Conservation (phyloP, 2,797 vertebrate species). For the Brachymystax lenok region DNA sequence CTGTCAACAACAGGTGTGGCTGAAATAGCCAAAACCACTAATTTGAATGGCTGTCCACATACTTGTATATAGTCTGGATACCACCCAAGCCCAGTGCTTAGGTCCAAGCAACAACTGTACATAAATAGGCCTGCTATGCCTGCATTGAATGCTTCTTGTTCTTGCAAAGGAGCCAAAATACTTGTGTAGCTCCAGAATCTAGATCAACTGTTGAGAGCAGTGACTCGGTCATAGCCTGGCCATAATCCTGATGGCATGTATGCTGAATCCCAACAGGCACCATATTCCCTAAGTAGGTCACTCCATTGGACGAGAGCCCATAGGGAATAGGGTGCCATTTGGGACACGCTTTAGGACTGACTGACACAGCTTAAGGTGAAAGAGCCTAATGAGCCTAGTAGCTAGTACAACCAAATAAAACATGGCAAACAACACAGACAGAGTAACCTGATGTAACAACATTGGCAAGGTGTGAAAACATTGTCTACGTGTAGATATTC, state of each 20-base stretch:
- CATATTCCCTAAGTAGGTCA: too few relatives aligned
- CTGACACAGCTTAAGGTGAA: neutral
- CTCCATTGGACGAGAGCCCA: too few relatives aligned
- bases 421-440: neutral
- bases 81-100: neutral
- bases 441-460: neutral
- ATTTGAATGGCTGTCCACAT: too few relatives aligned
- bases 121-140: neutral
- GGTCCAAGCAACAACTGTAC: neutral
- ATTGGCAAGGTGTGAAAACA: too few relatives aligned
- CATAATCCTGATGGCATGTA: slow-evolving; percentile 32
- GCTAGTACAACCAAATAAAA: neutral
- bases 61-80: too few relatives aligned
- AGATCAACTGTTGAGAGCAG: slow-evolving; percentile 61
- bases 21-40: too few relatives aligned
- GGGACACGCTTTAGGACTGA: neutral
- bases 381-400: neutral
- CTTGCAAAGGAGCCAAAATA: slow-evolving; percentile 40
- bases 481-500: too few relatives aligned
- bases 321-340: too few relatives aligned
- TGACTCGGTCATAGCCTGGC: slow-evolving; percentile 55
- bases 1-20: too few relatives aligned
- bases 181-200: slow-evolving; percentile 52
- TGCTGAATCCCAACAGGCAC: too few relatives aligned
- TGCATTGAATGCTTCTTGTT: neutral